phyloP scores from a whole-genome alignment of 2,888 invertebrate species.

The Dicranocentrus wangi region DNA sequence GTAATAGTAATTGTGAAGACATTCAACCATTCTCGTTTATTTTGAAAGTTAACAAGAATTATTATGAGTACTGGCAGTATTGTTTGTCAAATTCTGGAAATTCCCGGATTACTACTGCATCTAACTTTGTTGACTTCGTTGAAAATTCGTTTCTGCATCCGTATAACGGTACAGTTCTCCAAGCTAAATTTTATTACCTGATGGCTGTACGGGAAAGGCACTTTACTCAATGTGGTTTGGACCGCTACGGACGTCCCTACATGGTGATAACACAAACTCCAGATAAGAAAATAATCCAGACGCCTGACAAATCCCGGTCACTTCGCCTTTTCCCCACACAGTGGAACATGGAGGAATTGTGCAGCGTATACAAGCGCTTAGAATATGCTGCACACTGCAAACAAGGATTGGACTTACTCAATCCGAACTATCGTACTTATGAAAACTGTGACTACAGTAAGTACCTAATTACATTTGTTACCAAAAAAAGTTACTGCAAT shows the following conservation, averaged over 20 bases:
- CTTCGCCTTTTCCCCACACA: conserved; percentile 18
- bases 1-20: conserved; percentile 4
- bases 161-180: conserved; percentile 16
- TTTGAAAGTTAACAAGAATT: conserved; percentile 11
- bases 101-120: not conserved
- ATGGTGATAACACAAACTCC: no score
- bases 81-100: not conserved
- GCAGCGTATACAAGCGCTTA: not conserved
- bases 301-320: no score
- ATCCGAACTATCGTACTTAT: not conserved
- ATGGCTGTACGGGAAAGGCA: conserved; percentile 36
- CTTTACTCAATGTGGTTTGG: conserved; percentile 17
- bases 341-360: not conserved
- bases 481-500: not conserved
- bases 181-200: conserved; percentile 28
- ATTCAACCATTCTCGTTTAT: conserved; percentile 14
- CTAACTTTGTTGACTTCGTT: conserved; percentile 3
- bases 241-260: not conserved
- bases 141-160: conserved; percentile 20
- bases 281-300: no score
- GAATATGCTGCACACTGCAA: conserved; percentile 14
- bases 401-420: not conserved
- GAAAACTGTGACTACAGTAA: conserved; percentile 12
- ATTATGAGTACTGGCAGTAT: not conserved
- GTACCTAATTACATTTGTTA: not conserved